Evolutionary conservation across 2,113 vertebrate genomes (phyloP), one percentile per base, ranked within the genome.

Genomic region (Engraulis encrasicolus): DNA sequence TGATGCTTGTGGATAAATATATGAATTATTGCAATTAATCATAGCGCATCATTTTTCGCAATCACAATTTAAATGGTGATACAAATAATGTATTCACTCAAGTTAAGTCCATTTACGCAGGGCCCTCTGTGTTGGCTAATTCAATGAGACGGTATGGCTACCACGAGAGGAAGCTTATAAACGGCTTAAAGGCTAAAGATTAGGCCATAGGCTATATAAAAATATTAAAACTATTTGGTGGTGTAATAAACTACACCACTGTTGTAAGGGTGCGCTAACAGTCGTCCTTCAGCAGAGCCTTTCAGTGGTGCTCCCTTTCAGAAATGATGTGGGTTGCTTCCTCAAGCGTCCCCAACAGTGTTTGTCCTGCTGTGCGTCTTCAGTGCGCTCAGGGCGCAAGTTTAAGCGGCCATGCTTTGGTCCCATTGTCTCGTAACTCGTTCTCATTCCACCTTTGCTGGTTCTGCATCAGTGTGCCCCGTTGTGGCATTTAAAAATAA

Each of bases 361-460:
- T 66, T 27, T 66, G 14, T 7, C 23, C 58, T 49, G 18, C 19
- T n/a, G n/a, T n/a, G 6, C 11, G 2, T 79, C 7, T 6, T 18
- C 31, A 15, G n/a, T 58, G 36, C n/a, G 78, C 37, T 50, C 23
- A 66, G 52, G 20, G 15, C 78, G 18, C 23, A 31, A 52, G 45
- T 61, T 89, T 78, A 89, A 93, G 93, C 93, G 92, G 92, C 92
- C 92, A 91, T 93, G 90, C 93, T 94, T 93, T 61, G 36, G 45
- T 58, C 27, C 50, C 91, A 82, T 88, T 45, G 91, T 14, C 82
- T 86, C n/a, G 78, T 81, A 19, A 27, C 23, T 66, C 58, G 58
- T 66, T 66, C 58, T 66, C 58, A 66, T 12, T 66, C 23, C 9
- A 31, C 58, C 58, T 66, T 66, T 12, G 58, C 58, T 66, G 58